Base-by-base conservation (phyloP, 2,888 invertebrate species). In the Gymnoscelis rufifasciata region DNA sequence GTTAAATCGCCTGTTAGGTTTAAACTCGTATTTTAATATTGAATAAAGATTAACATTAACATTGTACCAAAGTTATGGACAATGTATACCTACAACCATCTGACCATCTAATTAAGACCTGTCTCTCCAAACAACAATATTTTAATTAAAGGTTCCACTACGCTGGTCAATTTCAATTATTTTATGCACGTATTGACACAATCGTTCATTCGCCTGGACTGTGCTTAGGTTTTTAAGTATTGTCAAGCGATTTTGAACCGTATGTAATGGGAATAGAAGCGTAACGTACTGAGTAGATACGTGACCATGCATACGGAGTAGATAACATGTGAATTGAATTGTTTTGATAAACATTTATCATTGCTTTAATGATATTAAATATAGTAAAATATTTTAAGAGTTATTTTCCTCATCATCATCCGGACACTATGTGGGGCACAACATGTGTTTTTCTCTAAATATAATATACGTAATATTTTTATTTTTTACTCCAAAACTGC, bases 151-250 rank as follows among this genome's bases (percentile, higher is more conserved):
- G 60, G 43, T 63, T 58, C 51, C 37, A 38, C 58, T 58, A 56
- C 5, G 43, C 40, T 66, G 61, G 65, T 28, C 35, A 47, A 54
- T 56, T 62, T 69, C 62, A 58, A 62, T 52, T 65, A 71, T 73
- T 67, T 67, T 64, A 71, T 64, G 61, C 77, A 78, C 78, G 77
- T 75, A 63, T 61, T 56, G 57, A 62, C 62, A 67, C 76, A 76
- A 77, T 77, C 76, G 78, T 75, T 73, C 78, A 73, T 71, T 77
- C 67, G 66, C 74, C 71, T 64, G 61, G 51, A 39, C 50, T 42
- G 43, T 57, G 61, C 66, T 68, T 68, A 65, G 41, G 53, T 30
- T 23, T 49, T 47, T 52, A 60, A 64, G 60, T 54, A 26, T 48
- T 47, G 54, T 53, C 47, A 60, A 52, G 26, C 23, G 13, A 51